Evolutionary conservation across 2,888 invertebrate species (phyloP), one percentile per base, ranked within the genome.

Genomic region (Chymomyza fuscimana): DNA sequence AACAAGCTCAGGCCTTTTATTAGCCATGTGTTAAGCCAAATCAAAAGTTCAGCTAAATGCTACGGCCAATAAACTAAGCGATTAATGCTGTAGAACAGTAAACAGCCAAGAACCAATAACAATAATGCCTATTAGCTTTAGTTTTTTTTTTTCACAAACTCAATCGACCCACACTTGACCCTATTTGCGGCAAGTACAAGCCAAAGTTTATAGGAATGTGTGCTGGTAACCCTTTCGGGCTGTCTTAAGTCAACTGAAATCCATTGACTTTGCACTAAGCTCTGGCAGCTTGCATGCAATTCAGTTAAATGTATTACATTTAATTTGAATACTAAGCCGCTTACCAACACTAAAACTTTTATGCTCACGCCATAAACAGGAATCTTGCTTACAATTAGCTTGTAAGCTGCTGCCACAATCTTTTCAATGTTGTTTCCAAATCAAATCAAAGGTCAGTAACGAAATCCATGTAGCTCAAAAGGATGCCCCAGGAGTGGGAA

Each of bases 241-340:
- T 64, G 71, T 7, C 78, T 82, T 85, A 84, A 84, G 86, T 85
- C 82, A 70, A 70, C 32, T 51, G 73, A 76, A 84, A 87, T 72
- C 81, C 80, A 63, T 65, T 73, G 87, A 85, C 77, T 84, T 85
- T 80, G 71, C 71, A 80, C 72, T 78, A 84, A 87, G 83, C 40
- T 46, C 10, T 46, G 82, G 82, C 80, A 50, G 69, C 82, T 85
- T 81, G 83, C 88, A 87, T 87, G 86, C 85, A 86, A 86, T 86
- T 86, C 84, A 78, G 82, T 70, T 76, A 80, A 86, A 86, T 86
- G 84, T 87, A 86, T 83, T 77, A 87, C 88, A 85, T 87, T 85
- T 88, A 86, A 86, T 87, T 87, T 86, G 86, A 87, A 83, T 86
- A 86, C 85, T 86, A 86, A 86, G 85, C 85, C 88, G 88, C 80